phyloP scores from a whole-genome alignment of 2,888 invertebrate genomes.

The Serrognathus titanus region DNA sequence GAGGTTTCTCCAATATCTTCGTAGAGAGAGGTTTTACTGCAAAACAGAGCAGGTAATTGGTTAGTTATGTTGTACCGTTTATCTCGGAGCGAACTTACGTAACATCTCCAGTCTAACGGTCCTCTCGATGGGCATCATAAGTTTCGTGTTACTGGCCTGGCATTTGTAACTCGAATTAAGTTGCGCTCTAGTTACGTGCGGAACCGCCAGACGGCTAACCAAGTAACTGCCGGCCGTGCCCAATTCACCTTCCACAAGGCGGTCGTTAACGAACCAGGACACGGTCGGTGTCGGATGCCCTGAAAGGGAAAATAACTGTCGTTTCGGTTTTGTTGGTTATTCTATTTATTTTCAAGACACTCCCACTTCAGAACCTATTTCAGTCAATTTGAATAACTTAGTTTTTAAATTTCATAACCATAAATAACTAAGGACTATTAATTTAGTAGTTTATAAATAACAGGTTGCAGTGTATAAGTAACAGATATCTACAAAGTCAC shows the following conservation, averaged over 20 bases:
- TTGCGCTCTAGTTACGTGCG: constrained; percentile 69
- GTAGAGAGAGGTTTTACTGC: constrained; percentile 79
- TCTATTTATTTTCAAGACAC: too few relatives aligned
- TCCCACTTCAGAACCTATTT: too few relatives aligned
- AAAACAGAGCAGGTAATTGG: constrained; percentile 32
- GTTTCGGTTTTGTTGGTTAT: too few relatives aligned
- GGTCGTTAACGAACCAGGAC: constrained; percentile 76
- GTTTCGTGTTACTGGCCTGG: constrained; percentile 82
- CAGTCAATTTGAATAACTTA: too few relatives aligned
- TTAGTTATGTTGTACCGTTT: background rate
- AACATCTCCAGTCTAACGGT: constrained; percentile 80
- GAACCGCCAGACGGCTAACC: constrained; percentile 74
- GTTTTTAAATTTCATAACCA: too few relatives aligned
- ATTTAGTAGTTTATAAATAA: too few relatives aligned
- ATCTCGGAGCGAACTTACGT: constrained; percentile 58
- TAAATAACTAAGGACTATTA: too few relatives aligned
- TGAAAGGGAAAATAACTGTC: constrained; percentile 41
- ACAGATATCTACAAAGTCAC: too few relatives aligned
- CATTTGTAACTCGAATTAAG: constrained; percentile 85
- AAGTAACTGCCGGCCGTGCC: constrained; percentile 71
- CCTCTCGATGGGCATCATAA: constrained; percentile 79
- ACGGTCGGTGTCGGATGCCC: constrained; percentile 82
- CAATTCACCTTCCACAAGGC: constrained; percentile 67
- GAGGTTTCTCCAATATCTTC: constrained; percentile 72
- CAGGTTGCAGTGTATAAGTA: too few relatives aligned